Evolutionary conservation across 2,797 vertebrate species (phyloP).

Genomic region (Darevskia nairensis): DNA sequence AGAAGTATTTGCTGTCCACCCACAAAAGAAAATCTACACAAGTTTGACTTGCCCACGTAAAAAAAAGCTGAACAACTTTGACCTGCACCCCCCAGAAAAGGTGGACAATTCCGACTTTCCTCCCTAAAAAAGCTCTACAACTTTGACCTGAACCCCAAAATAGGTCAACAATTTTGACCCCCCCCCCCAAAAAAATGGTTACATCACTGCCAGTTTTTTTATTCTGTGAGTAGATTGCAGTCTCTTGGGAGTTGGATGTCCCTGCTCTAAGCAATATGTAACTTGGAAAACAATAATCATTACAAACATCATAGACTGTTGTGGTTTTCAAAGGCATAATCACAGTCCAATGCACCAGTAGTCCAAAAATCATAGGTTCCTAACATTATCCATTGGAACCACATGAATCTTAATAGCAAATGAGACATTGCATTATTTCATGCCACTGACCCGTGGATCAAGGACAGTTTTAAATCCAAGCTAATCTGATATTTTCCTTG

Average conservation of each 20-base stretch:
- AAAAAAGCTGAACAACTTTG: no score
- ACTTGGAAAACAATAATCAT: background rate
- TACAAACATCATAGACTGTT: background rate
- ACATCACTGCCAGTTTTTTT: background rate
- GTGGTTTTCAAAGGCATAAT: background rate
- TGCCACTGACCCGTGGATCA: background rate
- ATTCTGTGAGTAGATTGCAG: background rate
- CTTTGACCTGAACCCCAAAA: no score
- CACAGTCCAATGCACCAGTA: background rate
- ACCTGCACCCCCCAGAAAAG: no score
- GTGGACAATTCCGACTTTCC: rapidly evolving
- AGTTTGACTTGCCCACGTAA: no score
- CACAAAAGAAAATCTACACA: no score
- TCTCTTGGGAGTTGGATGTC: no score
- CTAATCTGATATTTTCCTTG: background rate
- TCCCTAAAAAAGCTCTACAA: no score
- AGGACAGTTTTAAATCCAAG: background rate
- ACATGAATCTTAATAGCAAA: background rate
- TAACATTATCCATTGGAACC: background rate
- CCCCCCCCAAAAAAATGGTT: background rate
- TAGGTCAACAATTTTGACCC: no score
- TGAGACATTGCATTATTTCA: background rate
- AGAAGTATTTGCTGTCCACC: no score
- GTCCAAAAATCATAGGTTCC: background rate
- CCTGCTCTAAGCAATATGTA: background rate